Evolutionary conservation across 2,888 invertebrate species (phyloP).

Genomic region (Eremobia ochroleuca): DNA sequence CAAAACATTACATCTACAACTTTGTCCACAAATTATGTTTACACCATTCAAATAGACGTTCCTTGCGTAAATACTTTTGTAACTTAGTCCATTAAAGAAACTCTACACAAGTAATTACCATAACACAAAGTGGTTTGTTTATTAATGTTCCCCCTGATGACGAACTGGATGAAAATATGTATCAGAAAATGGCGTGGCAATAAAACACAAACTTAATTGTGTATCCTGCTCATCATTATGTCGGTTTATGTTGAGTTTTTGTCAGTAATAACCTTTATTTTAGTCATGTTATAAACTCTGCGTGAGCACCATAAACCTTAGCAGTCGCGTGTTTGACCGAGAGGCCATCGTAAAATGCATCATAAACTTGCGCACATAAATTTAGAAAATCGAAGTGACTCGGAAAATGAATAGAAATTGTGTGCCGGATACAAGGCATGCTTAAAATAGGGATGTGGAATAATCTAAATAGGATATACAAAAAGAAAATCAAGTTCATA

Average conservation of each 20-base stretch:
- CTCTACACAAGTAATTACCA: slow-evolving; percentile 85
- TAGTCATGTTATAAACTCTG: slow-evolving; percentile 82
- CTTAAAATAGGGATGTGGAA: slow-evolving; percentile 53
- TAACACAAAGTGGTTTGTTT: slow-evolving; percentile 83
- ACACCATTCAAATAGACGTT: slow-evolving; percentile 88
- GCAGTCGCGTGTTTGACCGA: slow-evolving; percentile 88
- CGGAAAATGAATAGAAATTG: slow-evolving; percentile 78
- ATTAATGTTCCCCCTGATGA: slow-evolving; percentile 80
- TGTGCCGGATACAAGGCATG: slow-evolving; percentile 50
- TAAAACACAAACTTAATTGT: slow-evolving; percentile 64
- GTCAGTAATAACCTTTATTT: slow-evolving; percentile 78
- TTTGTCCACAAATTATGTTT: slow-evolving; percentile 89
- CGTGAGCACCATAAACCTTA: slow-evolving; percentile 83
- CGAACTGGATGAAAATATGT: slow-evolving; percentile 72
- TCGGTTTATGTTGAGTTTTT: slow-evolving; percentile 54
- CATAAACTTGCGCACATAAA: slow-evolving; percentile 86
- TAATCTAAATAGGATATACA: slow-evolving; percentile 53
- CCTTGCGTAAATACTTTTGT: slow-evolving; percentile 86
- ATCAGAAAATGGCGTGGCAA: slow-evolving; percentile 64
- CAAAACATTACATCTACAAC: slow-evolving; percentile 85
- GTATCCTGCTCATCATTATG: slow-evolving; percentile 42
- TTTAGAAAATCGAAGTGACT: slow-evolving; percentile 84
- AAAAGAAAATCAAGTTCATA: slow-evolving; percentile 56
- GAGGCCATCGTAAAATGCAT: slow-evolving; percentile 87
- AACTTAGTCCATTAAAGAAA: slow-evolving; percentile 88